Evolutionary conservation across 2,888 invertebrate genomes (phyloP).

Genomic region (Melikaiella ostensackeni): DNA sequence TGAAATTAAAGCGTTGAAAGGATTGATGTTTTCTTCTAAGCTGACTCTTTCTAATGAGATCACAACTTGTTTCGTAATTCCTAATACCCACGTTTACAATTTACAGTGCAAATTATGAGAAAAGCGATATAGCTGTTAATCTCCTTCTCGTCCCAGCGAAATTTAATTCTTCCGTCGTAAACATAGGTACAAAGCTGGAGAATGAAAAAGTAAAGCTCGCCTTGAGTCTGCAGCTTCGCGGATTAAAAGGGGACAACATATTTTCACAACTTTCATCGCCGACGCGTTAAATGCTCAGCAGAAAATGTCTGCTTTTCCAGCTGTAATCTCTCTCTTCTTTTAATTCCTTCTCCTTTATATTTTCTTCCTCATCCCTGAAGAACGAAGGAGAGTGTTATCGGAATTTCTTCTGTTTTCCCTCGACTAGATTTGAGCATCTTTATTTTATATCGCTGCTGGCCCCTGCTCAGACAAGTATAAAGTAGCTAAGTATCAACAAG

Average conservation of each 20-base stretch:
- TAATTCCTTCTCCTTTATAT: slow-evolving; percentile 1
- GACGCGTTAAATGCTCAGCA: slow-evolving; percentile 36
- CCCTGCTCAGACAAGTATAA: not conserved
- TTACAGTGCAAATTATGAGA: not conserved
- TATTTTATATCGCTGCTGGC: slow-evolving; percentile 23
- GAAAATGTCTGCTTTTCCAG: slow-evolving; percentile 24
- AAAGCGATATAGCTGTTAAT: slow-evolving; percentile 21
- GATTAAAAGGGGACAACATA: slow-evolving; percentile 38
- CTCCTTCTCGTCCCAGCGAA: slow-evolving; percentile 28
- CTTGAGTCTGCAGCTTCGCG: slow-evolving; percentile 16
- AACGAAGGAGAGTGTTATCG: slow-evolving; percentile 16
- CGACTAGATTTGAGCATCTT: slow-evolving; percentile 25
- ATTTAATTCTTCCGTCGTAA: slow-evolving; percentile 37
- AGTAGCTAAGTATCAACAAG: slow-evolving; percentile 31
- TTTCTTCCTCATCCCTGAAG: not conserved
- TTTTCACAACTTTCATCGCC: slow-evolving; percentile 37
- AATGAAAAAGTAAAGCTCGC: slow-evolving; percentile 39
- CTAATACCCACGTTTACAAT: too few relatives aligned
- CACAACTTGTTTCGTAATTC: too few relatives aligned
- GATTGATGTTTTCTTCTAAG: too few relatives aligned
- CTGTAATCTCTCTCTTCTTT: slow-evolving; percentile 17
- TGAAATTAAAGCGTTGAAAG: too few relatives aligned
- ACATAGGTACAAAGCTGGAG: slow-evolving; percentile 29
- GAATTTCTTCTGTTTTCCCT: slow-evolving; percentile 22
- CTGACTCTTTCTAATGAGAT: too few relatives aligned